phyloP scores from a whole-genome alignment of 1,140 invertebrate genomes.

The Branchinecta lynchi region DNA sequence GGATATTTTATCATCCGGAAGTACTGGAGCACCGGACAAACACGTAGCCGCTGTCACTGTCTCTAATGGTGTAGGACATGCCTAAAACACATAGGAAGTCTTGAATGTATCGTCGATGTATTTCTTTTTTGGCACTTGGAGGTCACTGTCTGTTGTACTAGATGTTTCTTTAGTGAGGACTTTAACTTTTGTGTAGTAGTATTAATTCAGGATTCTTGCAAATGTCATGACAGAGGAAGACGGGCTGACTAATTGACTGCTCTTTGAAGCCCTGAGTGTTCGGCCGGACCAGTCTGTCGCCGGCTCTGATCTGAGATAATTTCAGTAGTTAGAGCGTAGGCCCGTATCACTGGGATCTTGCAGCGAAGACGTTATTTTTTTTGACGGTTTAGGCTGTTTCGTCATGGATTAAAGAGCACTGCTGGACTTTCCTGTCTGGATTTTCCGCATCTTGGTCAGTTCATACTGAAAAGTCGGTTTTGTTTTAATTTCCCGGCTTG shows the following conservation, averaged over 20 bases:
- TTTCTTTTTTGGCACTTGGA: constrained; percentile 6
- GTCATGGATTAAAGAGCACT: too few relatives aligned
- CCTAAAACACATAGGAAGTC: background rate
- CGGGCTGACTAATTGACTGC: background rate
- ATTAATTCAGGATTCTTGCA: background rate
- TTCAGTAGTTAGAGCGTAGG: background rate
- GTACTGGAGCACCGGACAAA: background rate
- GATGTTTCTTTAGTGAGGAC: constrained; percentile 2
- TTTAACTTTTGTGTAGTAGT: background rate
- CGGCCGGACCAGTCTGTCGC: background rate
- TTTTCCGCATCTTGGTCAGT: too few relatives aligned
- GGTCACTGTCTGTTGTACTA: background rate
- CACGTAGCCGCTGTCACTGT: background rate
- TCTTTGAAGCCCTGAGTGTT: background rate
- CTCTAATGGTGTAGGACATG: background rate
- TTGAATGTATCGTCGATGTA: background rate
- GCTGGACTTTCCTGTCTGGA: too few relatives aligned
- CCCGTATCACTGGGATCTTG: background rate
- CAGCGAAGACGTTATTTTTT: too few relatives aligned
- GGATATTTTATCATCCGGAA: background rate
- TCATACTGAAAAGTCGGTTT: too few relatives aligned
- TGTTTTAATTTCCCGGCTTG: too few relatives aligned
- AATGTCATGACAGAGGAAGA: too few relatives aligned
- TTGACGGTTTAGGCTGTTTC: too few relatives aligned
- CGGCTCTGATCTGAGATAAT: background rate